phyloP scores from a whole-genome alignment of 2,113 vertebrate species.

The Siniperca chuatsi region DNA sequence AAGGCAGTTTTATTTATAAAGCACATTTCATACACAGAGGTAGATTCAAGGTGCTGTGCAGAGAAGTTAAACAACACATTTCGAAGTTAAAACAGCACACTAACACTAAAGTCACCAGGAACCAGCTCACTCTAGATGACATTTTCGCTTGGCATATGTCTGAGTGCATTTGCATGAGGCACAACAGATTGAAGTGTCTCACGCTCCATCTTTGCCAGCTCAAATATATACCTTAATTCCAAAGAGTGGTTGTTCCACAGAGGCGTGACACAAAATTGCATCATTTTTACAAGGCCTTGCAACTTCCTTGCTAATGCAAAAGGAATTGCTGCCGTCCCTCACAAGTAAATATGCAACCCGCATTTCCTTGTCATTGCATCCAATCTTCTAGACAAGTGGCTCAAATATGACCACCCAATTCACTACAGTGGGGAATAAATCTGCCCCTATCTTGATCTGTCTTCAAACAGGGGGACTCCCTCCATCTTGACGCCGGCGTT shows the following conservation, averaged over 20 bases:
- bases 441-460: constrained; percentile 28
- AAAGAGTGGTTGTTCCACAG: constrained; percentile 38
- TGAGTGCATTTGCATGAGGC: constrained; percentile 24
- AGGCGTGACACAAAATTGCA: constrained; percentile 58
- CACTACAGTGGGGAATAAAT: constrained; percentile 56
- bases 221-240: constrained; percentile 42
- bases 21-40: too few relatives aligned
- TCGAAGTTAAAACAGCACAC: too few relatives aligned
- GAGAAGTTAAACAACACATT: too few relatives aligned
- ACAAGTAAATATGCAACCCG: constrained; percentile 39
- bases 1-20: too few relatives aligned
- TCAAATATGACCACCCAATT: constrained; percentile 61
- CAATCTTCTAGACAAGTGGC: constrained; percentile 62
- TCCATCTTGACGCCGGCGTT: constrained; percentile 38
- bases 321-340: constrained; percentile 40
- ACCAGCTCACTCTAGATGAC: constrained; percentile 21
- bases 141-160: constrained; percentile 21
- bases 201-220: constrained; percentile 3
- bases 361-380: constrained; percentile 62
- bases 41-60: too few relatives aligned
- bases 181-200: constrained; percentile 54
- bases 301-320: constrained; percentile 50
- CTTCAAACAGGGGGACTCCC: constrained; percentile 33
- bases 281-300: constrained; percentile 61
- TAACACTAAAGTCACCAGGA: constrained; percentile 9